These are phyloP conservation scores for Acleris laterana DNA, from an alignment of 2,888 invertebrate genomes.

Conservation along the genomic window DNA sequence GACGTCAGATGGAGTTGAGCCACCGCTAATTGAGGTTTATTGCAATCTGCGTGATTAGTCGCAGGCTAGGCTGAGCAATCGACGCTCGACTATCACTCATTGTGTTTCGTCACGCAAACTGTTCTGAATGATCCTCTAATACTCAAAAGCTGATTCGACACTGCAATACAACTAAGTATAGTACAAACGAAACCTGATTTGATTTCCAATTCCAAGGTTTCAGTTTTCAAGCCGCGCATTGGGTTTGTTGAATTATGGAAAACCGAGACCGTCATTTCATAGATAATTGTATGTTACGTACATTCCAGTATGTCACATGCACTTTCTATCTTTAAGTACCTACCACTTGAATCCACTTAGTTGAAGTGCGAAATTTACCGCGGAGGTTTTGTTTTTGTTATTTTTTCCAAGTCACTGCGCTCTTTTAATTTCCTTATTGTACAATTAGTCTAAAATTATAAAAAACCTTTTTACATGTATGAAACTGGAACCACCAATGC, in stretches of 20 bases:
- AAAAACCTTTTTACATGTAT: no score
- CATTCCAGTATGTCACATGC: not conserved
- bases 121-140: not conserved
- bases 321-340: slow-evolving; percentile 23
- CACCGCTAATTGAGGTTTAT: slow-evolving; percentile 15
- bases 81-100: slow-evolving; percentile 6
- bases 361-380: slow-evolving; percentile 14
- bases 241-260: no score
- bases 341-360: slow-evolving; percentile 24
- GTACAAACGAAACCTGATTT: no score
- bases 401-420: not conserved
- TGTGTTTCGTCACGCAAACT: slow-evolving; percentile 24
- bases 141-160: not conserved
- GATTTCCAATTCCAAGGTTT: no score
- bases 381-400: not conserved
- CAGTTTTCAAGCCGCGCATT: no score
- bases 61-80: slow-evolving; percentile 12
- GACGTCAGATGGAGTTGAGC: not conserved
- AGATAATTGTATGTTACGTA: no score
- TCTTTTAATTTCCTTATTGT: no score
- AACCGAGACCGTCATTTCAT: no score
- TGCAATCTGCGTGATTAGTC: slow-evolving; percentile 15
- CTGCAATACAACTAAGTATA: not conserved
- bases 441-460: no score
- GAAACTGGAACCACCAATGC: no score